Conservation (phyloP, 2,888 invertebrate genomes). For the Neuroscelio doddi region DNA sequence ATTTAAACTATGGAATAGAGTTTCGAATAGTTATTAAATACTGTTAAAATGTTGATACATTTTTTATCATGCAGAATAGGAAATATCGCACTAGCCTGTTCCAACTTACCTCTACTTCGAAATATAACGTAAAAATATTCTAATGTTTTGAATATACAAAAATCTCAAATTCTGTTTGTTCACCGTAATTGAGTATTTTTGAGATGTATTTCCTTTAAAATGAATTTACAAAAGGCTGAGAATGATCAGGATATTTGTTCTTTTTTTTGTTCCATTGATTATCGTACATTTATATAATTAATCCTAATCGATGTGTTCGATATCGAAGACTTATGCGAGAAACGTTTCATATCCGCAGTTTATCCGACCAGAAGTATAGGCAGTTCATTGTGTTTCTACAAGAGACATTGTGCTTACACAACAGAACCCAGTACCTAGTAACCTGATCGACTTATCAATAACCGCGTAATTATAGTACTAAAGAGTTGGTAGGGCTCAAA, state of each 20-base stretch:
- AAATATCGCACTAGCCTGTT: no score
- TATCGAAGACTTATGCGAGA: slow-evolving; percentile 2
- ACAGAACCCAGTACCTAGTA: slow-evolving; percentile 55
- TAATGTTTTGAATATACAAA: no score
- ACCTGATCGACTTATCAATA: slow-evolving; percentile 73
- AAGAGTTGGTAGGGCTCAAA: slow-evolving; percentile 71
- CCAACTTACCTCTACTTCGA: no score
- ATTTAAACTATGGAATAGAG: no score
- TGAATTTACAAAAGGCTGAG: no score
- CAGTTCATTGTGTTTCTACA: slow-evolving; percentile 35
- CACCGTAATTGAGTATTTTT: no score
- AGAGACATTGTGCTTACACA: slow-evolving; percentile 42
- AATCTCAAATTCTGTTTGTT: no score
- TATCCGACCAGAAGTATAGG: slow-evolving; percentile 12
- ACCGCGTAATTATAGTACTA: slow-evolving; percentile 71
- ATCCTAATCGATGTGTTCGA: slow-evolving; percentile 1
- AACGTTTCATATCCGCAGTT: slow-evolving; percentile 8
- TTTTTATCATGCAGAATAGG: no score
- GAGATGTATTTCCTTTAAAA: no score
- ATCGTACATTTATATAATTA: slow-evolving; percentile 2
- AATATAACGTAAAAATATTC: no score
- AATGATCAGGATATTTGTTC: not conserved
- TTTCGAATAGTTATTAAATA: no score
- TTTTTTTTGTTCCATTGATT: not conserved
- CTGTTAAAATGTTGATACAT: no score